Conservation (phyloP, 2,888 invertebrate species). For the Lasioglossum oenotherae region DNA sequence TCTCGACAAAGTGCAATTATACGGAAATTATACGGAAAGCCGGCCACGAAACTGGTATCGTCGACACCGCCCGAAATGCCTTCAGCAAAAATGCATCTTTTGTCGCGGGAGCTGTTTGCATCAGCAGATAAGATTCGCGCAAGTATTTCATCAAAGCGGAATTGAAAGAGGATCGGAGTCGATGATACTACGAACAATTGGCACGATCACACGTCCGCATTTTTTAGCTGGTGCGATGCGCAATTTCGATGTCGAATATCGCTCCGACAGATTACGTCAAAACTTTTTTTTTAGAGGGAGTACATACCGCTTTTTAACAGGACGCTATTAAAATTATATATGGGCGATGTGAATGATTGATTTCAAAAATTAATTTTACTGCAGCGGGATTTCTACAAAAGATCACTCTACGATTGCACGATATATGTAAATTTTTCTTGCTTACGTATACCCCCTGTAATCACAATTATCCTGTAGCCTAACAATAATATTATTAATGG, state of each 20-base stretch:
- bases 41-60: conserved; percentile 21
- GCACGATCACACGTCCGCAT: background rate
- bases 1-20: conserved; percentile 53
- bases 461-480: too few species aligned
- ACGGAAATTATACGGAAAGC: background rate
- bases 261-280: background rate
- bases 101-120: background rate
- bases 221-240: background rate
- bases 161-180: background rate
- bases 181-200: background rate
- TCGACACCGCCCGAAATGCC: background rate
- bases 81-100: background rate
- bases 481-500: too few species aligned
- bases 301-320: background rate
- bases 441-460: too few species aligned
- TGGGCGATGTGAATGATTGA: background rate
- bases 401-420: too few species aligned
- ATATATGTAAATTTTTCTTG: too few species aligned
- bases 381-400: background rate
- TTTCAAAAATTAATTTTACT: background rate
- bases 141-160: background rate
- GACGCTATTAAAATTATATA: background rate
- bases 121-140: background rate
- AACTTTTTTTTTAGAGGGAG: background rate
- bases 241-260: background rate